These are phyloP conservation scores for Neopipo cinnamomea DNA, from an alignment of 2,113 vertebrate genomes.

Conservation along the genomic window DNA sequence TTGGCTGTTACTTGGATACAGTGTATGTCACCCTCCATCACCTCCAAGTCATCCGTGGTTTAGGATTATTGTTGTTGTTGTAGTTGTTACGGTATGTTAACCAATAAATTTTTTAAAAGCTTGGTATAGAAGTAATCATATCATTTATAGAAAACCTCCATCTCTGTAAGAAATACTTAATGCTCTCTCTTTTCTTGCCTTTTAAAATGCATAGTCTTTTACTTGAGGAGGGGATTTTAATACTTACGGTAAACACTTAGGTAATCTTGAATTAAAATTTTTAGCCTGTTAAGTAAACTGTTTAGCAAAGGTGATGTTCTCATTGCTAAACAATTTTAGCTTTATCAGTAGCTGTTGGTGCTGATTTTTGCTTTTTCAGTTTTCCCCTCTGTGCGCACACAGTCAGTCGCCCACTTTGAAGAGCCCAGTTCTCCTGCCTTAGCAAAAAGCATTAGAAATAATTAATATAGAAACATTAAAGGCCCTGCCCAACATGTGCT, in stretches of 20 bases:
- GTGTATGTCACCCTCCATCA: neutral
- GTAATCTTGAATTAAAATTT: neutral
- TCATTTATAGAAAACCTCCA: neutral
- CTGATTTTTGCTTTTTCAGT: neutral
- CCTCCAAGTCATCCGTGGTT: neutral
- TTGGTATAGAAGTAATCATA: neutral
- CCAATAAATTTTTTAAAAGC: neutral
- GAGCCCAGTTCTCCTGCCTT: neutral
- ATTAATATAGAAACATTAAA: neutral
- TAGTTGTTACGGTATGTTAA: neutral
- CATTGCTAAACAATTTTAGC: neutral
- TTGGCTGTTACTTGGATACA: neutral
- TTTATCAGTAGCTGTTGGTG: neutral
- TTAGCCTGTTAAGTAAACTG: neutral
- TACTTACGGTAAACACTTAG: neutral
- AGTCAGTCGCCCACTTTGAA: neutral
- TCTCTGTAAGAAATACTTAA: neutral
- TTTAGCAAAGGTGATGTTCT: neutral
- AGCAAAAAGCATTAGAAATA: neutral
- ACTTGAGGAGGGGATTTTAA: neutral
- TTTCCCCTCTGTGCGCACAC: fast-evolving
- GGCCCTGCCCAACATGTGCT: neutral
- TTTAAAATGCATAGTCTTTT: neutral
- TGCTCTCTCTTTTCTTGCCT: neutral
- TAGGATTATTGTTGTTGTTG: neutral